A percentile compares a stretch with the other conserved stretches of the same genome.
Evolutionary conservation across 2,113 vertebrate species (phyloP).

Genomic region (Taxidea taxus): DNA sequence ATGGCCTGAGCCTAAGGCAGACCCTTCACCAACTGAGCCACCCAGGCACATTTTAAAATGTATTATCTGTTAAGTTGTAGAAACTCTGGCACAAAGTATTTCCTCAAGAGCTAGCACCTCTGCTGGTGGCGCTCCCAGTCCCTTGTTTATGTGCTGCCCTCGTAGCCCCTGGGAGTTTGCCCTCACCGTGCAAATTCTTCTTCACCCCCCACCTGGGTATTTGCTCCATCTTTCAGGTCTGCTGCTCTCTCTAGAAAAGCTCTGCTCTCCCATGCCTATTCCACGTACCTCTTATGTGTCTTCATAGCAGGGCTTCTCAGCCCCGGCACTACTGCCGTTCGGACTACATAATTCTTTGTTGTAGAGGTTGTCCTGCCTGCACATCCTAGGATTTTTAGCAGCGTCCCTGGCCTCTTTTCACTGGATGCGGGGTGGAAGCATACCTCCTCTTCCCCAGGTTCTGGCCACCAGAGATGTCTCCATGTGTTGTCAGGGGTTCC

Average conservation of each 20-base stretch:
- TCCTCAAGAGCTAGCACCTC: not conserved
- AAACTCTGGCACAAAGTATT: not conserved
- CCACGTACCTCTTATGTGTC: not conserved
- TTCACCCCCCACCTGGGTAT: not conserved
- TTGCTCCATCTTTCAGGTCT: not conserved
- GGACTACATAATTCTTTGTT: not conserved
- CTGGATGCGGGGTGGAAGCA: not conserved
- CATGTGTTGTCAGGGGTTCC: not conserved
- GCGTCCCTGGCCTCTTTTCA: not conserved
- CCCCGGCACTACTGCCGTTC: not conserved
- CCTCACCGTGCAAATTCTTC: no score
- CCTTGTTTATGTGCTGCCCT: not conserved
- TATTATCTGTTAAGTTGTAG: not conserved
- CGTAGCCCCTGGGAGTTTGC: not conserved
- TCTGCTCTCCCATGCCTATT: not conserved
- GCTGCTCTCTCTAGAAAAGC: not conserved
- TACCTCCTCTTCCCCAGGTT: not conserved
- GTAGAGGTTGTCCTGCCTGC: not conserved
- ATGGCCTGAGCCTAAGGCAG: not conserved
- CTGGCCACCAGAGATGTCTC: not conserved
- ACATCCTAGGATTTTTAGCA: not conserved
- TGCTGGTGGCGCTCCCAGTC: not conserved
- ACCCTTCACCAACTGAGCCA: not conserved
- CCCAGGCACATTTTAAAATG: not conserved
- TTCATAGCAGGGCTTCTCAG: not conserved